Percentiles rank a stretch among this genome's conserved stretches.
These are phyloP conservation scores for Pterocles gutturalis DNA, from an alignment of 2,113 vertebrate genomes.

Conservation along the genomic window DNA sequence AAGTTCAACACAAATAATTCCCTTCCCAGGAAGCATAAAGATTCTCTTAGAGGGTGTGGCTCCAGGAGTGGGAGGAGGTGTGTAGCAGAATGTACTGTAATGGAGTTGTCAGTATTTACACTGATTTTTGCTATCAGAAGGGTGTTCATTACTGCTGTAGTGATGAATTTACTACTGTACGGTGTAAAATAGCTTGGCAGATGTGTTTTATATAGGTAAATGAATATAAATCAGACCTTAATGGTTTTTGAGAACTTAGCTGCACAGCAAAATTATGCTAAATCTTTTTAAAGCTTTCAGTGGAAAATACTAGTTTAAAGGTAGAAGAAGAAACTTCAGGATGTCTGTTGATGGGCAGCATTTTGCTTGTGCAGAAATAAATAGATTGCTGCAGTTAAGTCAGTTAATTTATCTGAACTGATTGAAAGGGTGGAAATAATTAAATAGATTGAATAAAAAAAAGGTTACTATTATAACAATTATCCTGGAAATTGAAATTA, in stretches of 20 bases:
- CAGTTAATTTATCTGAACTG: constrained; percentile 24
- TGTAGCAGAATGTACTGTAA: not conserved
- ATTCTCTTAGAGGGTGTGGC: not conserved
- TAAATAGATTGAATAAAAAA: not conserved
- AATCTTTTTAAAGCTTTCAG: not conserved
- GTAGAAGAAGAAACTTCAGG: not conserved
- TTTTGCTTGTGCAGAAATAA: not conserved
- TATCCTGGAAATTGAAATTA: constrained; percentile 18
- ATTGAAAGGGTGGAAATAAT: constrained; percentile 23
- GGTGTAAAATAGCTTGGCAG: not conserved
- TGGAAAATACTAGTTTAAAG: not conserved
- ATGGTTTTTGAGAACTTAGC: not conserved
- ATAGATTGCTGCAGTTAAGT: not conserved
- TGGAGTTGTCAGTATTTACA: not conserved
- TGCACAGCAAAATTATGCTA: not conserved
- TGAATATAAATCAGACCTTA: not conserved
- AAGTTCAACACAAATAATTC: not conserved
- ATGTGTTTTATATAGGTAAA: not conserved
- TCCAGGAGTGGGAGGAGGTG: not conserved
- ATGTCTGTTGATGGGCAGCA: not conserved
- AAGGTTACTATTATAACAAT: not conserved
- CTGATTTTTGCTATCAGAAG: not conserved
- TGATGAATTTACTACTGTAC: not conserved
- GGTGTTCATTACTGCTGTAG: not conserved
- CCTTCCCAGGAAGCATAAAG: not conserved